Evolutionary conservation across 2,888 invertebrate genomes (phyloP).

Genomic region (Apodemia zela): DNA sequence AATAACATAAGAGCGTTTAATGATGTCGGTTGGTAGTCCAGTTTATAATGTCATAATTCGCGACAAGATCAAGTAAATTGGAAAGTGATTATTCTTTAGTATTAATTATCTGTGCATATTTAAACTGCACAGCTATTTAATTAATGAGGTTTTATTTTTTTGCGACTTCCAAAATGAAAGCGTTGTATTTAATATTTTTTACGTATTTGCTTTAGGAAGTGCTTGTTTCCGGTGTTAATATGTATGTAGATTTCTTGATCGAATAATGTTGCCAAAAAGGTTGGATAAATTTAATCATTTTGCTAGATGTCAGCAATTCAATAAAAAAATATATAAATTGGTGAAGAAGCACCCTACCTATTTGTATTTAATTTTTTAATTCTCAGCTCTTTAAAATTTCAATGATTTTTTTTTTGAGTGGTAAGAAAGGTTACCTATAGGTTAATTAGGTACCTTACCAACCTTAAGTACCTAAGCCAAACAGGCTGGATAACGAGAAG

Average conservation of each 20-base stretch:
- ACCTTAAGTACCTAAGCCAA: too few relatives aligned
- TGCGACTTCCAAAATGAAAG: not conserved
- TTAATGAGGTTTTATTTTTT: not conserved
- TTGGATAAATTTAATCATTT: too few relatives aligned
- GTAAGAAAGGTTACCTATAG: too few relatives aligned
- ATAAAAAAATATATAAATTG: too few relatives aligned
- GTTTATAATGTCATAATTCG: conserved; percentile 36
- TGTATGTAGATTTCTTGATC: not conserved
- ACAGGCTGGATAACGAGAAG: too few relatives aligned
- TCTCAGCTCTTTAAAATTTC: too few relatives aligned
- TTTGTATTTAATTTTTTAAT: too few relatives aligned
- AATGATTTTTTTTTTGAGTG: too few relatives aligned
- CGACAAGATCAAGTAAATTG: conserved; percentile 24
- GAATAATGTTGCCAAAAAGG: not conserved
- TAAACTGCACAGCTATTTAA: not conserved
- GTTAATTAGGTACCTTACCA: too few relatives aligned
- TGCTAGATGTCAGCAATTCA: too few relatives aligned
- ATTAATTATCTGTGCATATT: conserved; percentile 11
- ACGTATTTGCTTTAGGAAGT: not conserved
- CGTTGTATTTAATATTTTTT: not conserved
- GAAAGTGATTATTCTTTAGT: conserved; percentile 12
- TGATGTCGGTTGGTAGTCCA: conserved; percentile 38
- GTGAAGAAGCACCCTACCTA: too few relatives aligned
- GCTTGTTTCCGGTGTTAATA: not conserved
- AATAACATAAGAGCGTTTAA: conserved; percentile 60